These are phyloP conservation scores for Plusia festucae DNA, from an alignment of 2,888 invertebrate genomes.

Conservation along the genomic window DNA sequence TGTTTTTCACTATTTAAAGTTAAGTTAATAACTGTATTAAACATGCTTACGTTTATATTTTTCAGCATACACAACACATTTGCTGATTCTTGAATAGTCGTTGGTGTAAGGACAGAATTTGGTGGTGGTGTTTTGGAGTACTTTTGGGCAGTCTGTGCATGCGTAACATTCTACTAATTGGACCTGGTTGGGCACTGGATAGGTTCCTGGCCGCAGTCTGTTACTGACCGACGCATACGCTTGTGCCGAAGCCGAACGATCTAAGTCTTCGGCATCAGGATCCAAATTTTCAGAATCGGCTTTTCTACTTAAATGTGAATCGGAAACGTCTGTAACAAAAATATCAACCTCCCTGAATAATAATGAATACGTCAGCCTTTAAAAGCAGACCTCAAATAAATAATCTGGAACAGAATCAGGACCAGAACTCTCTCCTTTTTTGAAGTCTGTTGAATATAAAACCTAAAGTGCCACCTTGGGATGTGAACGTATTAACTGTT, in stretches of 20 bases:
- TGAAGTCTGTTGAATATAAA: too few relatives aligned
- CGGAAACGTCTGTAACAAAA: constrained; percentile 35
- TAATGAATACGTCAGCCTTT: too few relatives aligned
- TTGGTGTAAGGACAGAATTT: constrained; percentile 69
- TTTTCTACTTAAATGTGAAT: constrained; percentile 29
- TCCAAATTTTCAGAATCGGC: constrained; percentile 34
- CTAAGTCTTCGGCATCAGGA: constrained; percentile 29
- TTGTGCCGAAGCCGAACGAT: constrained; percentile 36
- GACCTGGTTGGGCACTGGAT: constrained; percentile 5
- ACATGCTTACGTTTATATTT: constrained; percentile 73
- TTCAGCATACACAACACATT: constrained; percentile 75
- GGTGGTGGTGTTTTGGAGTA: constrained; percentile 59
- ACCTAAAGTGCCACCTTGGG: too few relatives aligned
- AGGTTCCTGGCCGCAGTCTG: constrained; percentile 11
- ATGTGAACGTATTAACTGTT: too few relatives aligned
- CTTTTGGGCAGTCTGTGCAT: constrained; percentile 73
- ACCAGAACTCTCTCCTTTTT: too few relatives aligned
- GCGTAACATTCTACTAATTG: constrained; percentile 65
- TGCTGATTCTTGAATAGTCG: constrained; percentile 63
- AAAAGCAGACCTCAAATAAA: too few relatives aligned
- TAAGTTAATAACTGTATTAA: too few relatives aligned
- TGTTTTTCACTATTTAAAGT: too few relatives aligned
- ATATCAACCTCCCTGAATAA: too few relatives aligned
- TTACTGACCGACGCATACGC: constrained; percentile 23
- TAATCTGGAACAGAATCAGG: too few relatives aligned